Percentiles rank a stretch among this genome's conserved stretches.
phyloP scores from a whole-genome alignment of 2,113 vertebrate species.

The Cervus canadensis region DNA sequence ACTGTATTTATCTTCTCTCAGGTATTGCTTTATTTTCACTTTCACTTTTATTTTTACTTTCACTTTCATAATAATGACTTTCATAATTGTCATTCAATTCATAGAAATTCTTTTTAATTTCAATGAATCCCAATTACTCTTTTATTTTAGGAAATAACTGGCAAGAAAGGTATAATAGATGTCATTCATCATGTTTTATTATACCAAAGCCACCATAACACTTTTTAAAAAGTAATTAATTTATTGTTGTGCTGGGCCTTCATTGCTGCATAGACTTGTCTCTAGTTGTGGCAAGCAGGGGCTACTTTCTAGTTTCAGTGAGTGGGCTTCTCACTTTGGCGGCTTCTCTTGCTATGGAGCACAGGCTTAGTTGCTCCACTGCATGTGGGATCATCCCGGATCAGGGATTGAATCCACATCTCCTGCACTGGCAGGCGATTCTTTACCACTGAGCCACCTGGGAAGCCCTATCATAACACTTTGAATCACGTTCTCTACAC shows the following conservation, averaged over 20 bases:
- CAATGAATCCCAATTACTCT: neutral
- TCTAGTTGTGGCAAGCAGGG: neutral
- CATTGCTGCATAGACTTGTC: neutral
- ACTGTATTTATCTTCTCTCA: neutral
- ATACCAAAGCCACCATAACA: neutral
- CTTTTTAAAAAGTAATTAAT: neutral
- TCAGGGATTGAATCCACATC: neutral
- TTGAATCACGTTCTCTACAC: neutral
- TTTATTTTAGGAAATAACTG: neutral
- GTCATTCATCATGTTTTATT: neutral
- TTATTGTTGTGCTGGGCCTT: neutral
- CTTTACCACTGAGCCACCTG: neutral
- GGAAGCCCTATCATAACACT: neutral
- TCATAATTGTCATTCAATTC: neutral
- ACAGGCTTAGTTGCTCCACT: neutral
- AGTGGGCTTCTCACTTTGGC: neutral
- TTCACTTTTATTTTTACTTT: neutral
- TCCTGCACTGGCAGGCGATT: neutral
- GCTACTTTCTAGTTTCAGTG: neutral
- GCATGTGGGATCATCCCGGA: neutral
- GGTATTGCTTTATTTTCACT: neutral
- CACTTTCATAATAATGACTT: neutral
- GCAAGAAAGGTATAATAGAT: neutral
- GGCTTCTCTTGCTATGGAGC: neutral
- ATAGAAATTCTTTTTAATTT: neutral